Conservation (phyloP, 1,140 invertebrate genomes). For the Elysia chlorotica region DNA sequence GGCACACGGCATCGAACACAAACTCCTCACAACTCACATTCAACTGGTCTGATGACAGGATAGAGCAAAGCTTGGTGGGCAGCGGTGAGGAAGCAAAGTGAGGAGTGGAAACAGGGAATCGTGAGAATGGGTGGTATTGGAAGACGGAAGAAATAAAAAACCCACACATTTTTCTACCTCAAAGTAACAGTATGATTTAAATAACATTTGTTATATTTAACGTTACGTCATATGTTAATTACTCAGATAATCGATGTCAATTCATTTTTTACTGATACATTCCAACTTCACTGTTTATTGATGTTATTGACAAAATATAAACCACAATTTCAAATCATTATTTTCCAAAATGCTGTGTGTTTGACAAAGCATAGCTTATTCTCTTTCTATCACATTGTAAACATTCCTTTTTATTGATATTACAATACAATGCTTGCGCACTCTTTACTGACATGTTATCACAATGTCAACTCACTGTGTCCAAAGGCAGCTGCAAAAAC, state of each 20-base stretch:
- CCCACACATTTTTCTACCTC: no score
- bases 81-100: no score
- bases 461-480: slow-evolving; percentile 41
- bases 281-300: no score
- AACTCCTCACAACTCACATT: slow-evolving; percentile 95
- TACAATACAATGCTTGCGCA: not conserved
- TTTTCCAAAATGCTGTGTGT: not conserved
- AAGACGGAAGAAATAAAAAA: no score
- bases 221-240: no score
- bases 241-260: no score
- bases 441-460: not conserved
- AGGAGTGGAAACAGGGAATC: no score
- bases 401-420: not conserved
- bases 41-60: slow-evolving; percentile 94
- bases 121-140: no score
- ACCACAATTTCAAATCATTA: not conserved
- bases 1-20: no score
- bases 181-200: no score
- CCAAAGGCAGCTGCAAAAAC: slow-evolving; percentile 89
- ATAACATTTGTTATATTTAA: no score
- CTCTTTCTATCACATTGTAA: not conserved
- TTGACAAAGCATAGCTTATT: not conserved
- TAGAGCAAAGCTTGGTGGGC: slow-evolving; percentile 68
- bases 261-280: no score
- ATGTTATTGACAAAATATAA: not conserved